Percentiles rank a stretch among this genome's conserved stretches.
Conservation (phyloP, 2,888 invertebrate species). For the Epinotia ramella region DNA sequence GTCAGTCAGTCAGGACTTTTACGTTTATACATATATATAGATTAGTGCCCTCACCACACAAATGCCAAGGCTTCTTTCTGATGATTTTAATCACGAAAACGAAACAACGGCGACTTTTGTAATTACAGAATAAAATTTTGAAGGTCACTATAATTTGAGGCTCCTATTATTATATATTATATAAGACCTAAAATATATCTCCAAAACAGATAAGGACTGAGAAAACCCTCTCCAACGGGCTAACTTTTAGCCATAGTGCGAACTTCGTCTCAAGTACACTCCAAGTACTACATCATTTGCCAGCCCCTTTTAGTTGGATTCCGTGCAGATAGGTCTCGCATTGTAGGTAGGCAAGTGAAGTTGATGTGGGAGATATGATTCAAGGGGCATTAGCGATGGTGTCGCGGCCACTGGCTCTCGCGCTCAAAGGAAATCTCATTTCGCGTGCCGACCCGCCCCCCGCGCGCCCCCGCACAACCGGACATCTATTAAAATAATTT, state of each 20-base stretch:
- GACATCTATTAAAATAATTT: slow-evolving; percentile 83
- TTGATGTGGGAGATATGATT: slow-evolving; percentile 66
- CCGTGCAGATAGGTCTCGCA: slow-evolving; percentile 11
- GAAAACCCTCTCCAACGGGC: background rate
- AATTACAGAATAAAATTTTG: background rate
- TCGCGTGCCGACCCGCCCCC: slow-evolving; percentile 55
- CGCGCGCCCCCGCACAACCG: slow-evolving; percentile 56
- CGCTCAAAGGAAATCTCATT: slow-evolving; percentile 84
- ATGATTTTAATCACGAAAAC: no score
- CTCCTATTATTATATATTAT: background rate
- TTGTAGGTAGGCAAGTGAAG: slow-evolving; percentile 31
- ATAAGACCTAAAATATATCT: background rate
- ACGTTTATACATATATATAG: no score
- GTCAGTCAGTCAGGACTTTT: no score
- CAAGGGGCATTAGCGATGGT: slow-evolving; percentile 55
- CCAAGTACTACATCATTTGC: slow-evolving; percentile 37
- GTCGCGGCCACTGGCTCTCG: slow-evolving; percentile 70
- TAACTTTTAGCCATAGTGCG: slow-evolving; percentile 14
- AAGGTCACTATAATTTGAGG: background rate
- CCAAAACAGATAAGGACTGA: background rate
- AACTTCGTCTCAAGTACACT: slow-evolving; percentile 20
- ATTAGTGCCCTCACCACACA: no score
- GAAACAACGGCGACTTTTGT: no score
- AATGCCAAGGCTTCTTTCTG: no score
- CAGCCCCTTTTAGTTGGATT: slow-evolving; percentile 37